Base-by-base conservation (phyloP, 2,797 vertebrate species). In the Syngnathus rostellatus region DNA sequence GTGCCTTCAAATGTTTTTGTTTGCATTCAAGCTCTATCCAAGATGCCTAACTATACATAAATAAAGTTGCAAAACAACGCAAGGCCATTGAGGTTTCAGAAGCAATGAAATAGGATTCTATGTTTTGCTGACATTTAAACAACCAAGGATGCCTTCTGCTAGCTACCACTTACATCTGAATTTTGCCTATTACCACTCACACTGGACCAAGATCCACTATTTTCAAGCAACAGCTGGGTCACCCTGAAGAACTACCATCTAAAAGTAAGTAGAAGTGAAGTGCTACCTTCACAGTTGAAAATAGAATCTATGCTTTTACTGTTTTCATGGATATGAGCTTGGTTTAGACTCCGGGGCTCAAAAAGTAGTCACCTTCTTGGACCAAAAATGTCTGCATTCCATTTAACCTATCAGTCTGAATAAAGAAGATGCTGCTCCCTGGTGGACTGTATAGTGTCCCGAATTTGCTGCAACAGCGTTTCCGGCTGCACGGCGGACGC, bases 381-480 rank as follows among this genome's bases (percentile, higher is more conserved):
- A n/a, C 48, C 31, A 4, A 61, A 43, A 61, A 41, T 11, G 39
- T 39, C 37, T 10, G 17, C 38, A 5, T 40, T 19, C 5, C 19
- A 46, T 7, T 38, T 6, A 46, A 45, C 55, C 21, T 14, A 8
- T 73, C 68, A 86, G 8, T 87, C 87, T 62, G 87, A 81, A 69
- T 84, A 88, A 61, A 84, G 86, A 17, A 81, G 80, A 64, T 86
- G 79, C 79, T 85, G 83, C 88, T 87, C 90, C 53, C 90, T 89
- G 65, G 88, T 89, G 81, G 87, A 86, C 53, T 85, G 87, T 76
- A 92, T 84, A 55, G 88, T 87, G 76, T 91, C 91, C 72, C 81
- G 75, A 78, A 93, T 92, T 81, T 90, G 85, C 86, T 91, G 89
- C 61, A 93, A 77, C 69, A 92, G 79, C 37, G 79, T 82, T 66